These are phyloP conservation scores for Beroe ovata DNA, from an alignment of 37 sponge, comb jelly and placozoan genomes.

Conservation along the genomic window DNA sequence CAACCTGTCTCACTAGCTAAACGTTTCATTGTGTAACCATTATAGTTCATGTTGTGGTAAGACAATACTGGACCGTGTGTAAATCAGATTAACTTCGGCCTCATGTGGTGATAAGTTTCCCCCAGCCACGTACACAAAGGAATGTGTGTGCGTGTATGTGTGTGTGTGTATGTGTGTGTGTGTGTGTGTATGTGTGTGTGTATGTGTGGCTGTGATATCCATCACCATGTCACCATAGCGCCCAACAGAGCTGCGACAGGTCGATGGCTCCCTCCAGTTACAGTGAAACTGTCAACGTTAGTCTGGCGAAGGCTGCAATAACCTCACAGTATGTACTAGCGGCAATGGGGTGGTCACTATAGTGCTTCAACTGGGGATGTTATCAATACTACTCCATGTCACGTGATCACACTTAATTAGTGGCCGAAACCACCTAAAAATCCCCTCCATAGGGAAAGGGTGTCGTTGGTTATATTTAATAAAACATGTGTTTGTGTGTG, in stretches of 20 bases:
- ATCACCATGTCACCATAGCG: no score
- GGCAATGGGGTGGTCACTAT: not conserved
- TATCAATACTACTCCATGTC: not conserved
- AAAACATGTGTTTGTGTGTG: not conserved
- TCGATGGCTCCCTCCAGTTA: not conserved
- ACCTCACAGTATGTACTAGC: not conserved
- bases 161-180: slow-evolving; percentile 1
- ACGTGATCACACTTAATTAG: not conserved
- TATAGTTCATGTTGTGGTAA: no score
- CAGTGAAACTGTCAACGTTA: not conserved
- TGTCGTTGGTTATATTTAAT: no score
- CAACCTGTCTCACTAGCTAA: no score
- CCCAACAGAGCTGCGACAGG: not conserved
- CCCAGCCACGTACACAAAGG: not conserved
- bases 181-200: slow-evolving; percentile 43
- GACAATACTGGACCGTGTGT: no score
- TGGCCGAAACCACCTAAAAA: slow-evolving; percentile 61
- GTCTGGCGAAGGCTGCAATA: not conserved
- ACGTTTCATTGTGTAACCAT: no score
- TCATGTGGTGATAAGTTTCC: not conserved
- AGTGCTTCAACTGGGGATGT: not conserved
- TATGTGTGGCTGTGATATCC: not conserved
- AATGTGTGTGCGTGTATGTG: not conserved
- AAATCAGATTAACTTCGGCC: not conserved
- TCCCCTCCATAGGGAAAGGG: no score